These are phyloP conservation scores for Chlorodrepanis virens DNA, from an alignment of 2,113 vertebrate genomes.

Conservation along the genomic window DNA sequence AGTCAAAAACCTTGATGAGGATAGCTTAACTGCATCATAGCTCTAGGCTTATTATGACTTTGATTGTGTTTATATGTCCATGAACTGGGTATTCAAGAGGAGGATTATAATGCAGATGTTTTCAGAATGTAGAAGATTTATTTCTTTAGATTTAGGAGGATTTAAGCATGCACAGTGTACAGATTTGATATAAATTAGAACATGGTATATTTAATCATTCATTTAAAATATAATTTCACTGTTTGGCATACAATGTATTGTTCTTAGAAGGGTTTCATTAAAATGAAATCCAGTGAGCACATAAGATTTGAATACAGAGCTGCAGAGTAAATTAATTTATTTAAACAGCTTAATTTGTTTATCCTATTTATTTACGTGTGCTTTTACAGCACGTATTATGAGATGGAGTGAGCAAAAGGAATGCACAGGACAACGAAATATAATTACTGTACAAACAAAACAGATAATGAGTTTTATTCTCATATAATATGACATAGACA, in stretches of 20 bases:
- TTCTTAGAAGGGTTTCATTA: constrained; percentile 78
- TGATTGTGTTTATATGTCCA: constrained; percentile 39
- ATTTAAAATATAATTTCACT: constrained; percentile 74
- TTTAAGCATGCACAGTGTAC: constrained; percentile 56
- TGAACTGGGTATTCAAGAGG: constrained; percentile 26
- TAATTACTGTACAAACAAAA: constrained; percentile 79
- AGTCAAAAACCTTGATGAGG: constrained; percentile 41
- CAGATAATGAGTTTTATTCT: constrained; percentile 74
- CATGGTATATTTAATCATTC: constrained; percentile 62
- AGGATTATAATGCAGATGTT: constrained; percentile 63
- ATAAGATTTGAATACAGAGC: constrained; percentile 75
- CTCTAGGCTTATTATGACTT: constrained; percentile 56
- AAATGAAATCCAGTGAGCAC: constrained; percentile 75
- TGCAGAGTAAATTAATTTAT: constrained; percentile 80
- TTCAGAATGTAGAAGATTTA: constrained; percentile 64
- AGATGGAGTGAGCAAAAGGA: constrained; percentile 65
- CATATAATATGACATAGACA: constrained; percentile 49
- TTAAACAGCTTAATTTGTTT: constrained; percentile 82
- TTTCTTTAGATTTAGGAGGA: constrained; percentile 70
- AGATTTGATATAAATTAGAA: constrained; percentile 70
- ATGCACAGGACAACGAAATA: constrained; percentile 61
- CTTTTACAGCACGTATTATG: constrained; percentile 69
- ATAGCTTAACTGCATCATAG: constrained; percentile 27
- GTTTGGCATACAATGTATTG: constrained; percentile 68
- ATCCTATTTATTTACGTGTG: constrained; percentile 75